A percentile compares a stretch with the other conserved stretches of the same genome.
Evolutionary conservation across 2,113 vertebrate genomes (phyloP).

Genomic region (Cynocephalus volans): DNA sequence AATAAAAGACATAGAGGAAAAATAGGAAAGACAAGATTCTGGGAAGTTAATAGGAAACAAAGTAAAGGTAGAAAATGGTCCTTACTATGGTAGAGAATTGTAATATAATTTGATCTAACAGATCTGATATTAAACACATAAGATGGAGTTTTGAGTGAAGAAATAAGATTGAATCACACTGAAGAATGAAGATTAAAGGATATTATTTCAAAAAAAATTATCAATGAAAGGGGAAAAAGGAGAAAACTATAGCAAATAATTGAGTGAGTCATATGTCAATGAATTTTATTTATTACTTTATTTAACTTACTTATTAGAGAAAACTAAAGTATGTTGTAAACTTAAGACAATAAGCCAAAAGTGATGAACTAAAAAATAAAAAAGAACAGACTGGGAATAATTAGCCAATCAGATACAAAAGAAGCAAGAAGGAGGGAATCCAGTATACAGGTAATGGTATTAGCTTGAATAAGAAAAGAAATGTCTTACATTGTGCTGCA

Average conservation of each 20-base stretch:
- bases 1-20: neutral
- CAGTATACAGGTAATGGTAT: neutral
- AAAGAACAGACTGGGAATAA: neutral
- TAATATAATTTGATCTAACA: neutral
- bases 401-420: neutral
- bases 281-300: neutral
- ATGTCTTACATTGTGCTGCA: neutral
- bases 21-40: neutral
- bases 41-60: neutral
- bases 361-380: neutral
- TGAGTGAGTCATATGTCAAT: neutral
- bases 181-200: neutral
- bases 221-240: neutral
- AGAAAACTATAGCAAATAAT: neutral
- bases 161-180: neutral
- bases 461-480: neutral
- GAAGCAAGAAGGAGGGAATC: neutral
- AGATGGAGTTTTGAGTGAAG: neutral
- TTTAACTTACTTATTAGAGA: neutral
- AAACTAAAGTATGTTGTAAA: neutral
- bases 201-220: neutral
- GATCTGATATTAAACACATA: neutral
- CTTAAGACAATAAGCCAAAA: neutral
- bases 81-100: neutral
- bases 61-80: neutral